Conservation (phyloP, 2,888 invertebrate genomes). For the Clunio marinus region DNA sequence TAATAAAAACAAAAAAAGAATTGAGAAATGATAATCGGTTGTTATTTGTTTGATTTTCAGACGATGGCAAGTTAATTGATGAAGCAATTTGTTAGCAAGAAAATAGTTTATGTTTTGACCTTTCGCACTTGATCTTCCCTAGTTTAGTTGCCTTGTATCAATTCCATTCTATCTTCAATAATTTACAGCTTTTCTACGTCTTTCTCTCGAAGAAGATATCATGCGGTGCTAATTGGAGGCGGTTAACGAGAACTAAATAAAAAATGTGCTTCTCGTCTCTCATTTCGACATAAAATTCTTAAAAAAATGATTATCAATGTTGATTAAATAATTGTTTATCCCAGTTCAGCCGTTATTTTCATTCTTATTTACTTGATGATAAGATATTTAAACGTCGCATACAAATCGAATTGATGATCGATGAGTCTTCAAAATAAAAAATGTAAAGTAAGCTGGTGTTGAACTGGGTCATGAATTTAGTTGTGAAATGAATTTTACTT, state of each 20-base stretch:
- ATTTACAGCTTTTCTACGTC: background rate
- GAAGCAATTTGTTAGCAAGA: slow-evolving; percentile 12
- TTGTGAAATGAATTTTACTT: slow-evolving; percentile 5
- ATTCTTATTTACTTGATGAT: slow-evolving; percentile 17
- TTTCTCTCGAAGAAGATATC: background rate
- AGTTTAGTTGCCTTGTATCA: background rate
- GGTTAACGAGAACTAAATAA: background rate
- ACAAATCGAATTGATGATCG: slow-evolving; percentile 8
- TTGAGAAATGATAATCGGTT: too few species aligned
- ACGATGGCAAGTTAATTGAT: slow-evolving; percentile 6
- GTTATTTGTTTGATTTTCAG: too few species aligned
- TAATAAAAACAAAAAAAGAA: background rate
- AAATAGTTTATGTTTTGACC: background rate
- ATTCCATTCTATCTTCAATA: background rate
- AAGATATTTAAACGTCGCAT: background rate
- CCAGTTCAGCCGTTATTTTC: background rate
- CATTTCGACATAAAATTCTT: too few species aligned
- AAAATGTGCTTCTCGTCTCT: background rate
- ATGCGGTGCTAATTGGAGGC: slow-evolving; percentile 7
- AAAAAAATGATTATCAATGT: background rate
- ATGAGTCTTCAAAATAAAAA: background rate
- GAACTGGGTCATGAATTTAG: slow-evolving; percentile 10
- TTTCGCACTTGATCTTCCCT: slow-evolving; percentile 17
- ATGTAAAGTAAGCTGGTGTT: background rate
- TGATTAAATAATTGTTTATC: slow-evolving; percentile 16